Evolutionary conservation across 2,113 vertebrate species (phyloP).

Genomic region (Epinephelus moara): DNA sequence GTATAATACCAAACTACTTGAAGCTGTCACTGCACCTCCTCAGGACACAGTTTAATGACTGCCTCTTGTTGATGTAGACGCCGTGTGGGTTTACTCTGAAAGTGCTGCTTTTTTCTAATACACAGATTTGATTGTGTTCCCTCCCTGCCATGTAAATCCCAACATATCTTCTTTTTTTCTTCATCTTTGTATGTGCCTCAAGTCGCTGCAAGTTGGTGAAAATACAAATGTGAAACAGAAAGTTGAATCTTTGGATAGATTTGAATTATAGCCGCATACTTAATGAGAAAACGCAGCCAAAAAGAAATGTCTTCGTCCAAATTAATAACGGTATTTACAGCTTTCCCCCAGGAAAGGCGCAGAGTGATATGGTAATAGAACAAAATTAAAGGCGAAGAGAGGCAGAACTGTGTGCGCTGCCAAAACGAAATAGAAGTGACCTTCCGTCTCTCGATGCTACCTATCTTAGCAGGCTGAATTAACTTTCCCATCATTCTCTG

Average conservation of each 20-base stretch:
- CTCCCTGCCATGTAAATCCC: conserved; percentile 34
- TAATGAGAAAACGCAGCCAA: neutral
- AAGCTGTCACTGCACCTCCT: conserved; percentile 74
- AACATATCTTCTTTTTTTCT: conserved; percentile 21
- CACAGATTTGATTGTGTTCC: conserved; percentile 47
- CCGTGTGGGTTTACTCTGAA: conserved; percentile 51
- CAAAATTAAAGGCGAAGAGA: conserved; percentile 16
- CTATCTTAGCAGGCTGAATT: conserved; percentile 51
- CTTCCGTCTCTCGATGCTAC: conserved; percentile 41
- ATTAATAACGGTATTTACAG: conserved; percentile 34
- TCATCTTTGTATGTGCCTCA: conserved; percentile 4
- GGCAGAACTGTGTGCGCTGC: conserved; percentile 24
- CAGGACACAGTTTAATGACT: conserved; percentile 79
- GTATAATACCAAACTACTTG: conserved; percentile 67
- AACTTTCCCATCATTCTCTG: conserved; percentile 71
- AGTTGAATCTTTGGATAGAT: conserved; percentile 2
- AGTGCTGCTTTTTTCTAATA: conserved; percentile 40
- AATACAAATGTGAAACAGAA: conserved; percentile 4
- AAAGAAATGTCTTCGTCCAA: conserved; percentile 4
- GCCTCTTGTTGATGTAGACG: conserved; percentile 63
- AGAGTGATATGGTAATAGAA: conserved; percentile 16
- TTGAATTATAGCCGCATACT: conserved; percentile 14
- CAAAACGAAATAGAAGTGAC: conserved; percentile 66
- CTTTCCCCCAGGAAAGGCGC: neutral
- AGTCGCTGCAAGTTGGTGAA: conserved; percentile 6